phyloP scores from a whole-genome alignment of 2,113 vertebrate genomes.

The Myiopsitta monachus region DNA sequence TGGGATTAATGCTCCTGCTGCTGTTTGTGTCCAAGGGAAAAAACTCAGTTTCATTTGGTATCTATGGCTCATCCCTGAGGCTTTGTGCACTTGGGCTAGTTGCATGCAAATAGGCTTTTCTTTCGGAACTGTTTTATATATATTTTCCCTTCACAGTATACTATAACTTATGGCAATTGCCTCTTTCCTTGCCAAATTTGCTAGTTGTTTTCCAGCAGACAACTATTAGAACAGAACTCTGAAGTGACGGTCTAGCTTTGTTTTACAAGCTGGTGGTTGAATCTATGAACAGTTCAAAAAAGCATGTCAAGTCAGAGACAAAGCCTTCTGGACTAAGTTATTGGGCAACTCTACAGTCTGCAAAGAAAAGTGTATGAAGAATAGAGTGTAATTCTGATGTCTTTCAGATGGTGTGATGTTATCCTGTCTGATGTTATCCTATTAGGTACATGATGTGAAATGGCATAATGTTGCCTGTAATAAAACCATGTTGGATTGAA shows the following conservation, averaged over 20 bases:
- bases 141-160: neutral
- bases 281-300: neutral
- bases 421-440: neutral
- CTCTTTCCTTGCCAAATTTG: neutral
- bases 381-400: neutral
- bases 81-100: neutral
- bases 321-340: neutral
- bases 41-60: neutral
- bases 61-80: neutral
- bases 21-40: neutral
- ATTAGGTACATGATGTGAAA: neutral
- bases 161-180: neutral
- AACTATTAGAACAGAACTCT: neutral
- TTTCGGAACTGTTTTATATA: neutral
- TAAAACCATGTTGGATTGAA: constrained; percentile 9
- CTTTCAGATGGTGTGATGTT: neutral
- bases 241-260: neutral
- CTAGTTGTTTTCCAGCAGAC: neutral
- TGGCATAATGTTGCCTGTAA: neutral
- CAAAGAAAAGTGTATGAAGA: neutral
- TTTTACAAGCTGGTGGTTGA: neutral
- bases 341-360: neutral
- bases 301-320: neutral
- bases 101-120: neutral
- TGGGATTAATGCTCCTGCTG: neutral